Conservation (phyloP, 2,888 invertebrate species). For the Aphodius granarius region DNA sequence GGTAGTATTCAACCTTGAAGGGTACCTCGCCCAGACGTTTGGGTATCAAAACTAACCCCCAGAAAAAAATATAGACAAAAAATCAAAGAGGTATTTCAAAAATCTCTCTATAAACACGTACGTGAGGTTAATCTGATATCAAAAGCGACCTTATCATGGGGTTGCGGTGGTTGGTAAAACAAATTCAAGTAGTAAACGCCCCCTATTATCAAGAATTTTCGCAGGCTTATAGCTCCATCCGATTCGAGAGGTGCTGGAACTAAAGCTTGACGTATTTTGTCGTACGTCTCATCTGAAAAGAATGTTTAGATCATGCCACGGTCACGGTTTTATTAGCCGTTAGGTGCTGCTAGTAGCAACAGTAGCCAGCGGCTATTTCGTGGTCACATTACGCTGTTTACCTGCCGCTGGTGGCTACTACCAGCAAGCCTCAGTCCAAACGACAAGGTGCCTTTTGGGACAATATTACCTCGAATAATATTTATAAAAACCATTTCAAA, state of each 20-base stretch:
- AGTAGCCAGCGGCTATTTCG: too few species aligned
- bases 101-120: conserved; percentile 49
- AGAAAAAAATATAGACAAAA: not conserved
- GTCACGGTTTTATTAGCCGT: too few species aligned
- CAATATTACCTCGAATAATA: too few species aligned
- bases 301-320: not conserved
- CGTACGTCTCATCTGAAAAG: conserved; percentile 54
- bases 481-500: too few species aligned
- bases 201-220: conserved; percentile 75
- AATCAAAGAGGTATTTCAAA: not conserved
- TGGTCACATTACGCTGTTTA: too few species aligned
- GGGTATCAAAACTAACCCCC: conserved; percentile 60
- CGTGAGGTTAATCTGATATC: conserved; percentile 59
- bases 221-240: conserved; percentile 69
- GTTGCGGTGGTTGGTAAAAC: conserved; percentile 77
- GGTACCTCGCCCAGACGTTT: conserved; percentile 61
- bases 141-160: conserved; percentile 59
- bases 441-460: too few species aligned
- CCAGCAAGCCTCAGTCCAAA: too few species aligned
- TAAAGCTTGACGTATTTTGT: conserved; percentile 50
- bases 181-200: conserved; percentile 76
- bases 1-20: conserved; percentile 69
- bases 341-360: too few species aligned
- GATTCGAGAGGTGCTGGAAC: conserved; percentile 51
- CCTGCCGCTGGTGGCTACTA: too few species aligned